Conservation (phyloP, 2,113 vertebrate genomes). For the Gavia stellata region DNA sequence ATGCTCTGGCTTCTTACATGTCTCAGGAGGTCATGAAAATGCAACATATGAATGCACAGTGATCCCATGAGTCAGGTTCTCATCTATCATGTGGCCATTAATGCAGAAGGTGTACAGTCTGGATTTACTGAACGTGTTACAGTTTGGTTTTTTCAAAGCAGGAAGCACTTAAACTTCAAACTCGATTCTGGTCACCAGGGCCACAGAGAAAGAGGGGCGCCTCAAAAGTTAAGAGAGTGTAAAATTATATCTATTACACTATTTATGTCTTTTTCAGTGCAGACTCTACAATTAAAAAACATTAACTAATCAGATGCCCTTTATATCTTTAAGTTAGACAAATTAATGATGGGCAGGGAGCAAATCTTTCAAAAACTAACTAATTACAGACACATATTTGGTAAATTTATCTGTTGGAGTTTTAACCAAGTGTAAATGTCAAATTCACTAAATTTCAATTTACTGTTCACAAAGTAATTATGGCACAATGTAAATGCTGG, state of each 20-base stretch:
- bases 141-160: neutral
- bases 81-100: neutral
- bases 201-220: neutral
- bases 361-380: neutral
- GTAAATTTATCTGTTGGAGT: neutral
- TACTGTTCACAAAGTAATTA: neutral
- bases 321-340: neutral
- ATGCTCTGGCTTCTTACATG: neutral
- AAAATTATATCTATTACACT: neutral
- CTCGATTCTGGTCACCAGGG: neutral
- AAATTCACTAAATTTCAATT: neutral
- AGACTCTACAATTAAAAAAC: neutral
- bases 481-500: neutral
- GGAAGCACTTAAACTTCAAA: neutral
- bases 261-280: neutral
- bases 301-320: neutral
- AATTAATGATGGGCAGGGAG: neutral
- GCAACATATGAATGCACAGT: neutral
- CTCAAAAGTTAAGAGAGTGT: neutral
- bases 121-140: neutral
- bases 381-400: neutral
- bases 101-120: neutral
- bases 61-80: neutral
- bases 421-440: neutral
- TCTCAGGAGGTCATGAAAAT: neutral